Evolutionary conservation across 2,113 vertebrate genomes (phyloP).

Genomic region (Pelmatolapia mariae): DNA sequence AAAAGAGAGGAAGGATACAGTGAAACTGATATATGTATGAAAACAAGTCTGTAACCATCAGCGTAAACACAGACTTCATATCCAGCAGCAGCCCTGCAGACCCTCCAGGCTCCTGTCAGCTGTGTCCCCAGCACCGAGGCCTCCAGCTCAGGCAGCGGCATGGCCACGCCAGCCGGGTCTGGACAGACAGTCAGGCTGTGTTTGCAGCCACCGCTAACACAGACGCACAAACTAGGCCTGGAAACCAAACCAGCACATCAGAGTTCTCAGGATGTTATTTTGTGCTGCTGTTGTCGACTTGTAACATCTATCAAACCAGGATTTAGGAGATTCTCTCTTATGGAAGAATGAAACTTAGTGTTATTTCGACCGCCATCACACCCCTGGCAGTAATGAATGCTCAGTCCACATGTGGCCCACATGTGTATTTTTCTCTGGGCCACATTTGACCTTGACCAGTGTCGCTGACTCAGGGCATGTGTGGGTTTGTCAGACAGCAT

Average conservation of each 20-base stretch:
- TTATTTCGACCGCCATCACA: not conserved
- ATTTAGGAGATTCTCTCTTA: not conserved
- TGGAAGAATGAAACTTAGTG: not conserved
- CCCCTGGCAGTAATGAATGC: not conserved
- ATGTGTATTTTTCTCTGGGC: not conserved
- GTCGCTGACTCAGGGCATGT: not conserved
- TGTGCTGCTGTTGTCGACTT: not conserved
- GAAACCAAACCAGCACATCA: not conserved
- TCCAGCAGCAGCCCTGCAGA: not conserved
- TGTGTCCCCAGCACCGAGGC: not conserved
- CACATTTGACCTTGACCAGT: not conserved
- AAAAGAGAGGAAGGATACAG: not conserved
- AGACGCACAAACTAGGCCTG: not conserved
- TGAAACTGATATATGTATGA: not conserved
- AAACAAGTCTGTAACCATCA: not conserved
- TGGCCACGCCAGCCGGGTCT: not conserved
- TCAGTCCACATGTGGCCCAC: not conserved
- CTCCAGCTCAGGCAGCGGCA: not conserved
- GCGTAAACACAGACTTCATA: not conserved
- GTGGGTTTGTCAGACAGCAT: not conserved
- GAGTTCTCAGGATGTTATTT: not conserved
- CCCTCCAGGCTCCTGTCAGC: not conserved
- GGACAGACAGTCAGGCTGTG: not conserved
- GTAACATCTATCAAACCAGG: not conserved
- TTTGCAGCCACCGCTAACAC: not conserved